Evolutionary conservation across 2,888 invertebrate genomes (phyloP), one percentile per base, ranked within the genome.

Genomic region (Ditula angustiorana): DNA sequence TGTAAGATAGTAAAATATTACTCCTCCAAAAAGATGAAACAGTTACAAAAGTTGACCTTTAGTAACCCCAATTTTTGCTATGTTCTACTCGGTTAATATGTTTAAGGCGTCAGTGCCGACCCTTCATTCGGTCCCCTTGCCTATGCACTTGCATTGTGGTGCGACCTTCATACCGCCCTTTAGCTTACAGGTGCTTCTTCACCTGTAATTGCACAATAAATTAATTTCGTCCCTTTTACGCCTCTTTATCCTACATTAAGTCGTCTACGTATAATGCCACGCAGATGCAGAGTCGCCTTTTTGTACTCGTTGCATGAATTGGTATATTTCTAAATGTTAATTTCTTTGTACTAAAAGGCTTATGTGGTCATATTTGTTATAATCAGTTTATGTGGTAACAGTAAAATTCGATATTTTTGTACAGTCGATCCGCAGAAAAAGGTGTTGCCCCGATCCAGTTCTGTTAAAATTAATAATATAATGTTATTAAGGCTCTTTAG

Each of bases 201-300:
- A 90, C 90, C 89, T 90, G 90, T 88, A 84, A 84, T 79, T 78
- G 80, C 74, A 69, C 71, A 70, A 75, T 77, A 74, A 68, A 74
- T 69, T 68, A 68, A 68, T 66, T 76, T 69, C 76, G 76, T 78
- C 77, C 79, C 62, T 52, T 69, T 66, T 69, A 53, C 69, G 68
- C 75, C 71, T 73, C 77, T 79, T 75, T 71, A 67, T 68, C 59
- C 49, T 52, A 49, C n/a, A n/a, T n/a, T n/a, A 41, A 66, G 73
- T 72, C 73, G 74, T 67, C 55, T 61, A 46, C 53, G 41, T 44
- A 50, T 61, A 61, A 60, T 60, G 41, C 30, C 49, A 53, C 60
- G 60, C 49, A 64, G 63, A 80, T 77, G 74, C 78, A 73, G 75
- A 76, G 13, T 7, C 24, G n/a, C n/a, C 5, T 33, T 28, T 30